Evolutionary conservation across 2,888 invertebrate species (phyloP).

Genomic region (Ctena decussata): DNA sequence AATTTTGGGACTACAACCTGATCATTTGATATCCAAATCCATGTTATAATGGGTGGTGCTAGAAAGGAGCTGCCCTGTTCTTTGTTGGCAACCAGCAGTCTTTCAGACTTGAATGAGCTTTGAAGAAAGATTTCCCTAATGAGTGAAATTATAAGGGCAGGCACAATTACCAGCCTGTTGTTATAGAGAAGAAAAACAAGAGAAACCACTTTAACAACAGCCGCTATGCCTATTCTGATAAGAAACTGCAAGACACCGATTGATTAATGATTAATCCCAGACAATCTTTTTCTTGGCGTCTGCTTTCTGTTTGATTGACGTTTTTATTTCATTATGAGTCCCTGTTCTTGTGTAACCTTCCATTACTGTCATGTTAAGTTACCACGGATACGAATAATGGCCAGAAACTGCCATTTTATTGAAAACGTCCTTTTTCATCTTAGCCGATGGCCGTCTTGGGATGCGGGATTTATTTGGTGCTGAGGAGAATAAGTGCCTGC

Average conservation of each 20-base stretch:
- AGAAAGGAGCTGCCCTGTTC: no score
- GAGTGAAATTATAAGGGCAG: no score
- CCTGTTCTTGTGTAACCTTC: slow-evolving; percentile 7
- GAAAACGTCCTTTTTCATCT: neutral
- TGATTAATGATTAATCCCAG: neutral
- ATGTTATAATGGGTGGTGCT: no score
- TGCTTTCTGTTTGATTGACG: slow-evolving; percentile 8
- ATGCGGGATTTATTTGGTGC: neutral
- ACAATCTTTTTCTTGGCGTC: slow-evolving; percentile 14
- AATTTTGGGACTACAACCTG: no score
- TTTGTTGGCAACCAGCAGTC: no score
- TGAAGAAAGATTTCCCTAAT: no score
- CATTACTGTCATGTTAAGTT: slow-evolving; percentile 1
- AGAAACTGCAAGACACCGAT: neutral
- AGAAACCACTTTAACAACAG: no score
- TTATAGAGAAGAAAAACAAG: no score
- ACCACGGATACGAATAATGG: neutral
- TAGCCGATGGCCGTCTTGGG: neutral
- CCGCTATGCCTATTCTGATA: neutral
- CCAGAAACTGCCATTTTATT: neutral
- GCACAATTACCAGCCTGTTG: no score
- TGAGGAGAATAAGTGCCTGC: neutral
- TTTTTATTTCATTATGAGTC: slow-evolving; percentile 9
- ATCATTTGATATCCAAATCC: no score
- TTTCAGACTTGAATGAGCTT: no score